Base-by-base conservation (phyloP, 1,140 invertebrate species). In the Trachymyrmex septentrionalis region DNA sequence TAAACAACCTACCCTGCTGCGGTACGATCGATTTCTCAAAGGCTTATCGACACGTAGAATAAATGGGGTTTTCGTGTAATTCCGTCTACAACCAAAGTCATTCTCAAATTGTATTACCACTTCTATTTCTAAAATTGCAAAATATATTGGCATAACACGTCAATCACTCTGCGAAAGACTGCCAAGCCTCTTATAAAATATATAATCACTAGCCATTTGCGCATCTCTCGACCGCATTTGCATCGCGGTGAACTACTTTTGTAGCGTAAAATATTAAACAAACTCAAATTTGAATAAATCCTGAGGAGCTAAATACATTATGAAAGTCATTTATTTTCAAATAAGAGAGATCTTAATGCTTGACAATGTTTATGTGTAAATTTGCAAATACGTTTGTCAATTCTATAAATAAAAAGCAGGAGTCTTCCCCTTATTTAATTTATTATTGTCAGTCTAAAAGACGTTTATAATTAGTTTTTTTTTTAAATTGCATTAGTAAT, bases 21-120 rank as follows among this genome's bases (percentile, higher is more conserved):
- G 81, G 61, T 85, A 50, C 80, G 72, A 87, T 87, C 86, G 86
- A 87, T 87, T 87, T 73, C 61, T 75, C 86, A 77, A 64, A 75
- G 76, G 77, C 81, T 85, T 88, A 86, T 87, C 86, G 81, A 84
- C 80, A 84, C 38, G 27, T 73, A 75, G 80, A 84, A 84, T 84
- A 84, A 84, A 84, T 84, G 80, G 80, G 69, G 24, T 84, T 84
- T 84, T 84, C 80, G 80, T 84, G 80, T 84, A 84, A 84, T 84
- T 84, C 80, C 80, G 55, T 75, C 80, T 61, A 73, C 69, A 44
- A 73, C 55, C 69, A 14, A 75, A 84, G 80, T 84, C 69, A 84
- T 84, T 84, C 69, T 27, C 69, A 84, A 84, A 84, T 84, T 75
- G 69, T 84, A 84, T 84, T 75, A 75, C 69, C 69, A 34, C 80